phyloP scores from a whole-genome alignment of 2,888 invertebrate species.

The Micoletzkya japonica region DNA sequence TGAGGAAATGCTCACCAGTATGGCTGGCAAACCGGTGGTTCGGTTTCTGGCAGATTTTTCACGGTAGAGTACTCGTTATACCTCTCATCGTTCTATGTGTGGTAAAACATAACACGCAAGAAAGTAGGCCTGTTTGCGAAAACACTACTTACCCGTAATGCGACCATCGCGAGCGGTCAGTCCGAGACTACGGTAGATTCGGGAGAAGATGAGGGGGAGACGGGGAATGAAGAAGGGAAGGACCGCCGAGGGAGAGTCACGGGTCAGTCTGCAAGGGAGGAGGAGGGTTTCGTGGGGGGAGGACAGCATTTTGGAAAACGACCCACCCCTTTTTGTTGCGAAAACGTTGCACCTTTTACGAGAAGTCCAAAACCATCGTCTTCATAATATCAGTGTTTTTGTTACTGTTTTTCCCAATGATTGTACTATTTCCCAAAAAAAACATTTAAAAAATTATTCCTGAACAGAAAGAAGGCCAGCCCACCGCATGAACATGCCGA shows the following conservation, averaged over 20 bases:
- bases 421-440: too few species aligned
- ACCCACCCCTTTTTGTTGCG: neutral
- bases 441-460: too few species aligned
- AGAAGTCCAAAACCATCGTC: neutral
- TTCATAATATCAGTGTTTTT: neutral
- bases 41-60: too few species aligned
- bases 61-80: too few species aligned
- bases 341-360: neutral
- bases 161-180: constrained; percentile 37
- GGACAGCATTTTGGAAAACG: neutral
- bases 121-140: too few species aligned
- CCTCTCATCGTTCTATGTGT: too few species aligned
- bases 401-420: neutral
- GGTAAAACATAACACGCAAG: too few species aligned
- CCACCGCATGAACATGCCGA: constrained; percentile 30
- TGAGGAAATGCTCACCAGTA: too few species aligned
- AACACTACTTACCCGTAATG: constrained; percentile 34
- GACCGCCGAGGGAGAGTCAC: constrained; percentile 18
- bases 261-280: neutral
- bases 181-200: constrained; percentile 37
- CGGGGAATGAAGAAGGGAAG: constrained; percentile 20
- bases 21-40: too few species aligned
- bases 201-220: constrained; percentile 33
- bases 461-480: neutral
- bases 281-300: neutral